Conservation (phyloP, 2,888 invertebrate genomes). For the Crepidodera aurea region DNA sequence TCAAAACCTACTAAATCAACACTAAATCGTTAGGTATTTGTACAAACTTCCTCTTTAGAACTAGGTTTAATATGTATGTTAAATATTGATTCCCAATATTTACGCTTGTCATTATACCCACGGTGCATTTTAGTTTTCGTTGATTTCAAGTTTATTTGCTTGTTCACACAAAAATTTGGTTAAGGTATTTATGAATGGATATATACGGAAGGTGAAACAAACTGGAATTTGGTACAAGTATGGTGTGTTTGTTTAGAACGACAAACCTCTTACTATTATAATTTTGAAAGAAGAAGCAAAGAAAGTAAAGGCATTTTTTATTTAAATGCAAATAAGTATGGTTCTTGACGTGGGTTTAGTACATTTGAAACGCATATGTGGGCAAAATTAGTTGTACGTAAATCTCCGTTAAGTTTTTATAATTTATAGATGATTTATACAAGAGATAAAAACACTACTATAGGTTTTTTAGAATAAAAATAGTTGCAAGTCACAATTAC, state of each 20-base stretch:
- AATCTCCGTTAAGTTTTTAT: too few species aligned
- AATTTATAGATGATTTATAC: too few species aligned
- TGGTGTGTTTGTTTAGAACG: not conserved
- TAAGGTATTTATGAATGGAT: slow-evolving; percentile 6
- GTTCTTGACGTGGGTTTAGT: not conserved
- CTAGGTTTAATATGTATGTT: not conserved
- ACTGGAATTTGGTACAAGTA: not conserved
- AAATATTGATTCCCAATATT: not conserved
- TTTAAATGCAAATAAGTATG: not conserved
- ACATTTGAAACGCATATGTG: too few species aligned
- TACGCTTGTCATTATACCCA: not conserved
- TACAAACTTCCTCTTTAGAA: slow-evolving; percentile 1
- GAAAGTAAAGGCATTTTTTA: not conserved
- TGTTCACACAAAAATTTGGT: not conserved
- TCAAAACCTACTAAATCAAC: not conserved
- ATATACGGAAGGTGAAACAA: not conserved
- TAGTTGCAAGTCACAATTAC: too few species aligned
- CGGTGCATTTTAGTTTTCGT: not conserved
- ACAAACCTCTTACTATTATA: not conserved
- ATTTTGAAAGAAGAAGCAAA: not conserved
- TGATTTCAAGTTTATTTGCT: not conserved
- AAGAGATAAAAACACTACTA: too few species aligned
- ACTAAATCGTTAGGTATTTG: not conserved
- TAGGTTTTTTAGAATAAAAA: too few species aligned
- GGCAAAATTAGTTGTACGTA: too few species aligned